A percentile compares a stretch with the other conserved stretches of the same genome.
Conservation (phyloP, 1,140 invertebrate species). For the Drosophila punjabiensis region DNA sequence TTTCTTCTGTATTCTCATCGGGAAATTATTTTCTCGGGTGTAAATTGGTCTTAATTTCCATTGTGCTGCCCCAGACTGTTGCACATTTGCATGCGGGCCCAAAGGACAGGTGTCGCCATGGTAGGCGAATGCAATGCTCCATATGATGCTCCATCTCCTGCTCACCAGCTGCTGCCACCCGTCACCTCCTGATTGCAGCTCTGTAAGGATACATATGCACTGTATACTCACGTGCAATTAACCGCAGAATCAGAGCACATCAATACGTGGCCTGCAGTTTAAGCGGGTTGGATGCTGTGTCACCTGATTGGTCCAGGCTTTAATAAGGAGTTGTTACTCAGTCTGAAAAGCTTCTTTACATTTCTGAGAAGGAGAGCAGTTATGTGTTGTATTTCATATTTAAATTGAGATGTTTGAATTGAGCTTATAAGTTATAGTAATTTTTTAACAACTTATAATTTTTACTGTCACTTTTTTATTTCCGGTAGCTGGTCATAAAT, state of each 20-base stretch:
- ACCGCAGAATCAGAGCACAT: slow-evolving; percentile 41
- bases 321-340: slow-evolving; percentile 9
- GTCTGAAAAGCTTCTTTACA: background rate
- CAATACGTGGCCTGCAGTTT: slow-evolving; percentile 35
- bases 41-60: slow-evolving; percentile 37
- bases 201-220: background rate
- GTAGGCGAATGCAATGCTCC: slow-evolving; percentile 10
- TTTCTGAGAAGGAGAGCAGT: background rate
- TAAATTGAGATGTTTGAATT: background rate
- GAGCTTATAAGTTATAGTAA: background rate
- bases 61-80: slow-evolving; percentile 35
- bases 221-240: slow-evolving; percentile 34
- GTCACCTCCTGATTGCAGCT: slow-evolving; percentile 16
- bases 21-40: slow-evolving; percentile 1
- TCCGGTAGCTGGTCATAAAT: background rate
- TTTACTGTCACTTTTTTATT: background rate
- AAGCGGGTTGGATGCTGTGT: slow-evolving; percentile 19
- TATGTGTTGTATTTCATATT: background rate
- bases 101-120: slow-evolving; percentile 15
- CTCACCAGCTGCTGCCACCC: slow-evolving; percentile 7
- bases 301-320: slow-evolving; percentile 1
- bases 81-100: slow-evolving; percentile 42
- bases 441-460: background rate
- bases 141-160: background rate
- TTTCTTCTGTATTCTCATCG: background rate